phyloP scores from a whole-genome alignment of 1,140 invertebrate genomes.

The Danaus plexippus region DNA sequence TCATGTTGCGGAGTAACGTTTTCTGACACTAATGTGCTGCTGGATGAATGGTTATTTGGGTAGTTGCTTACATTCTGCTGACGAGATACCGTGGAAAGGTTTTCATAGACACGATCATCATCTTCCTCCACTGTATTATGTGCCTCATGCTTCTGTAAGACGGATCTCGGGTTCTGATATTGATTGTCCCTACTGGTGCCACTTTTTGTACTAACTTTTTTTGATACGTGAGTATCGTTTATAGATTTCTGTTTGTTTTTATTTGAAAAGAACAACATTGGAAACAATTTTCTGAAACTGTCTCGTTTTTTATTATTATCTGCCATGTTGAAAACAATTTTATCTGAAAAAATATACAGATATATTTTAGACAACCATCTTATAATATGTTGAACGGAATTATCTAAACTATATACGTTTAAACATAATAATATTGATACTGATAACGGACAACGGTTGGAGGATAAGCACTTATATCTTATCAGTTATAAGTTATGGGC shows the following conservation, averaged over 20 bases:
- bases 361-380: background rate
- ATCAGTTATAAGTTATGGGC: no score
- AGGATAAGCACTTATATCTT: no score
- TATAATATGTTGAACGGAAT: background rate
- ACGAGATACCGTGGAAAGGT: constrained; percentile 33
- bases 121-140: constrained; percentile 19
- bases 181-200: constrained; percentile 36
- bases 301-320: constrained; percentile 50
- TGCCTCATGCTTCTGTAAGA: constrained; percentile 29
- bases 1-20: constrained; percentile 31
- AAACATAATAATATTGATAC: constrained; percentile 2
- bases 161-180: constrained; percentile 43
- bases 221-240: constrained; percentile 20
- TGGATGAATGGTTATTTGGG: constrained; percentile 49
- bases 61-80: constrained; percentile 25
- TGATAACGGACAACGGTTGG: constrained; percentile 1
- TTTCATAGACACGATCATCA: constrained; percentile 57
- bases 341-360: constrained; percentile 10
- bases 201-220: constrained; percentile 22
- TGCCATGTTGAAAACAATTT: constrained; percentile 31
- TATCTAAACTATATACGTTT: background rate
- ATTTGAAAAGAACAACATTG: constrained; percentile 48
- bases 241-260: constrained; percentile 44
- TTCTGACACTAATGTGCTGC: constrained; percentile 58
- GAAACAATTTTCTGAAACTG: constrained; percentile 57